Evolutionary conservation across 2,113 vertebrate genomes (phyloP).

Genomic region (Carollia perspicillata): DNA sequence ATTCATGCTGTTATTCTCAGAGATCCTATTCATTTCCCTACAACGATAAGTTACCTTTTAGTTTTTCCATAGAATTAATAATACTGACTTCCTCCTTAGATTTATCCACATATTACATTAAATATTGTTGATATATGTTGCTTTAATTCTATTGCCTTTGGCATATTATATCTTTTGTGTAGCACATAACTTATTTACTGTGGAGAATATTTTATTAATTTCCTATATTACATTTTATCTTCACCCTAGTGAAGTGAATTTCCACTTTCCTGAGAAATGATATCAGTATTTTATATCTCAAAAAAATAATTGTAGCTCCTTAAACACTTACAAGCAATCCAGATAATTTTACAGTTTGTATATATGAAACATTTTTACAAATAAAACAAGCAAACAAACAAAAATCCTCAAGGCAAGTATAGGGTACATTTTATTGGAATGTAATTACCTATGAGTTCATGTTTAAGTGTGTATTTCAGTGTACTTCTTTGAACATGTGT

Average conservation of each 20-base stretch:
- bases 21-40: background rate
- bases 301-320: background rate
- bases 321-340: background rate
- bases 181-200: background rate
- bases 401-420: background rate
- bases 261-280: conserved; percentile 2
- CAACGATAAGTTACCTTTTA: background rate
- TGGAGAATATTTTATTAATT: conserved; percentile 31
- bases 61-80: background rate
- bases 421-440: background rate
- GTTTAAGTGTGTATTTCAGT: background rate
- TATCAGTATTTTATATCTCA: background rate
- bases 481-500: background rate
- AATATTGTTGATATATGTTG: background rate
- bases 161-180: background rate
- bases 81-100: background rate
- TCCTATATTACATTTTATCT: background rate
- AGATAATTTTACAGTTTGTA: conserved; percentile 3
- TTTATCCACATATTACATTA: background rate
- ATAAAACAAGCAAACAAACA: background rate
- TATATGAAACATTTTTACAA: background rate
- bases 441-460: background rate
- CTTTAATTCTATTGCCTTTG: background rate
- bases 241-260: background rate
- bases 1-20: background rate